Percentiles rank a stretch among this genome's conserved stretches.
Conservation (phyloP, 2,888 invertebrate species). For the Drosophila infuscata region DNA sequence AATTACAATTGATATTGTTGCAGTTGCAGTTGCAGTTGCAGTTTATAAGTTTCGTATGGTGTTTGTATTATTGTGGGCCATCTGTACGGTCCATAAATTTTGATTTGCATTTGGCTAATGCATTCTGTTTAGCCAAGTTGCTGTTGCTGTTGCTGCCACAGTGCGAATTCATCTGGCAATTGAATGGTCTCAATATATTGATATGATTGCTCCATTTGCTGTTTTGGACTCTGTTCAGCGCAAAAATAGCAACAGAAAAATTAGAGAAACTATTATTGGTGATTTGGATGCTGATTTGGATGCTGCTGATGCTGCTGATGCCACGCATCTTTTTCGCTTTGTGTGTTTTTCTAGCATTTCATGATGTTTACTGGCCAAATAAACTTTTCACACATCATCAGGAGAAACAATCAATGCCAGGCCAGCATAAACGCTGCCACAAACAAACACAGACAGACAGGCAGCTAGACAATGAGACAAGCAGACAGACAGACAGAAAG, state of each 20-base stretch:
- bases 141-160: slow-evolving; percentile 13
- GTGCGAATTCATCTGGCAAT: slow-evolving; percentile 31
- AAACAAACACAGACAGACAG: slow-evolving; percentile 1
- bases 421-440: slow-evolving; percentile 35
- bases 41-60: slow-evolving; percentile 2
- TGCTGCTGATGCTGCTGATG: slow-evolving; percentile 11
- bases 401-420: slow-evolving; percentile 71
- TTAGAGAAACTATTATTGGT: slow-evolving; percentile 6
- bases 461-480: slow-evolving; percentile 11
- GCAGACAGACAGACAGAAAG: slow-evolving; percentile 5
- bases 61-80: slow-evolving; percentile 8
- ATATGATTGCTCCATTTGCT: slow-evolving; percentile 46
- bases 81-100: slow-evolving; percentile 36
- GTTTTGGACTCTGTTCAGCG: slow-evolving; percentile 10
- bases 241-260: not conserved
- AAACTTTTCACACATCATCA: slow-evolving; percentile 80
- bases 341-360: slow-evolving; percentile 74
- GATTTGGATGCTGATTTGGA: slow-evolving; percentile 13
- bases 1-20: not conserved
- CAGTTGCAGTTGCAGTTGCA: not conserved
- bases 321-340: slow-evolving; percentile 28
- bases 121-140: slow-evolving; percentile 31
- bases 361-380: slow-evolving; percentile 74
- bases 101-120: slow-evolving; percentile 51
- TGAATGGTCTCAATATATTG: slow-evolving; percentile 38